Conservation (phyloP, 2,113 vertebrate genomes). For the Sturnira hondurensis region DNA sequence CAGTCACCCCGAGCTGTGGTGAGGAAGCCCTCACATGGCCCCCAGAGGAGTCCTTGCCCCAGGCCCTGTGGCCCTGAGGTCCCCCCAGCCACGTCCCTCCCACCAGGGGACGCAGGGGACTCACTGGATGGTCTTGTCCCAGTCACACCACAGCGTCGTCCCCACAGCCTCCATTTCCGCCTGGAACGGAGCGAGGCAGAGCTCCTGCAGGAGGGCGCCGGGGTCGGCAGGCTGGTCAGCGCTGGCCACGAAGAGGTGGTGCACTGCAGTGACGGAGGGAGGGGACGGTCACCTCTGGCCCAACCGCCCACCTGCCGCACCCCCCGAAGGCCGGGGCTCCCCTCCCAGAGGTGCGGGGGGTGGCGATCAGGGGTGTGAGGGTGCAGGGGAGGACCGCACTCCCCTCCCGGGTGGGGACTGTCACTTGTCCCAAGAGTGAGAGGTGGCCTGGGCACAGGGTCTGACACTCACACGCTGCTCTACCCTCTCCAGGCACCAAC, state of each 20-base stretch:
- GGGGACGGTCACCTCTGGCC: rapidly evolving
- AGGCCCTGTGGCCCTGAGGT: rapidly evolving
- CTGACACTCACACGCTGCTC: rapidly evolving
- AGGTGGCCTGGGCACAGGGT: not conserved
- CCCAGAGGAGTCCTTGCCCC: not conserved
- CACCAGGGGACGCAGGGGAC: constrained; percentile 44
- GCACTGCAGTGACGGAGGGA: constrained; percentile 70
- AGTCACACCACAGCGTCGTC: constrained; percentile 88
- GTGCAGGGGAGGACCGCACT: rapidly evolving
- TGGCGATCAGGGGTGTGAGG: rapidly evolving
- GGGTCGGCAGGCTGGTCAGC: constrained; percentile 83
- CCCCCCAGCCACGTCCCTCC: rapidly evolving
- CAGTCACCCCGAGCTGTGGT: not conserved
- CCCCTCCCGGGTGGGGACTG: rapidly evolving
- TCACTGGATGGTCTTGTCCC: constrained; percentile 90
- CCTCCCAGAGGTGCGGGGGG: not conserved
- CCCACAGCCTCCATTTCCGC: constrained; percentile 89
- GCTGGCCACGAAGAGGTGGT: constrained; percentile 71
- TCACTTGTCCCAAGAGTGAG: not conserved
- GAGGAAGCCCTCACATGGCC: not conserved
- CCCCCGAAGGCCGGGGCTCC: rapidly evolving
- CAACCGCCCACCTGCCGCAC: rapidly evolving
- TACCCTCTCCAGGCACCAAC: not conserved
- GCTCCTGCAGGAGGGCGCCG: constrained; percentile 82
- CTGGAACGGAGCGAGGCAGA: constrained; percentile 87